These are phyloP conservation scores for Chydorus sphaericus DNA, from an alignment of 2,888 invertebrate species.

Conservation along the genomic window DNA sequence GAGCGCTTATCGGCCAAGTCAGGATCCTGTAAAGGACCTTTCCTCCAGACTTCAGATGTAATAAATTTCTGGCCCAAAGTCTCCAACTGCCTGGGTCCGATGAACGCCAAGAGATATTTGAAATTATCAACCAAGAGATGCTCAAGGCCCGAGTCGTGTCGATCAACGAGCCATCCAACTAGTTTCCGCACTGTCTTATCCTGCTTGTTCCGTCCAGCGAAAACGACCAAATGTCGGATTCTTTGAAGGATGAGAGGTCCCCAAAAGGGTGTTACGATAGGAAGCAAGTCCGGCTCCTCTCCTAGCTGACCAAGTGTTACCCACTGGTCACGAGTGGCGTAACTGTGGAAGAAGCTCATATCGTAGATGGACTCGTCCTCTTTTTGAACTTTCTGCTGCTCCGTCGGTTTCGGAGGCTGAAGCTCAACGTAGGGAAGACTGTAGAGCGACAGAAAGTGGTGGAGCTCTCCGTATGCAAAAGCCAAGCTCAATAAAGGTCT, in stretches of 20 bases:
- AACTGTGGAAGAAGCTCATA: neutral
- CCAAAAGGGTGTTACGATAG: neutral
- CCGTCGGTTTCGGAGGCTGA: neutral
- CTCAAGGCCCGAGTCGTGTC: neutral
- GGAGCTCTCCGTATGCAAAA: conserved; percentile 10
- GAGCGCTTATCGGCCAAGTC: neutral
- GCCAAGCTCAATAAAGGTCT: neutral
- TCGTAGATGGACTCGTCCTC: neutral
- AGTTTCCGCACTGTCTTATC: neutral
- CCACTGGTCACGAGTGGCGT: neutral
- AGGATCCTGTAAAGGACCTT: neutral
- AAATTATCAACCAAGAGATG: neutral
- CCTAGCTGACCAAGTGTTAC: neutral
- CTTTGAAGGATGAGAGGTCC: neutral
- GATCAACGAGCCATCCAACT: neutral
- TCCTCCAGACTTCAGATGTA: neutral
- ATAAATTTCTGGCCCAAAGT: neutral
- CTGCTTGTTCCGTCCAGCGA: neutral
- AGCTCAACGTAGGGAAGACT: conserved; percentile 1
- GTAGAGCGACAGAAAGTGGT: conserved; percentile 1
- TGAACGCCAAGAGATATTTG: neutral
- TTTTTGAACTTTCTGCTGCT: neutral
- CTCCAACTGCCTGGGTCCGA: neutral
- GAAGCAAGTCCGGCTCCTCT: neutral
- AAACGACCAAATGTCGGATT: neutral